Conservation (phyloP, 1,140 invertebrate species). For the Calephelis nemesis region DNA sequence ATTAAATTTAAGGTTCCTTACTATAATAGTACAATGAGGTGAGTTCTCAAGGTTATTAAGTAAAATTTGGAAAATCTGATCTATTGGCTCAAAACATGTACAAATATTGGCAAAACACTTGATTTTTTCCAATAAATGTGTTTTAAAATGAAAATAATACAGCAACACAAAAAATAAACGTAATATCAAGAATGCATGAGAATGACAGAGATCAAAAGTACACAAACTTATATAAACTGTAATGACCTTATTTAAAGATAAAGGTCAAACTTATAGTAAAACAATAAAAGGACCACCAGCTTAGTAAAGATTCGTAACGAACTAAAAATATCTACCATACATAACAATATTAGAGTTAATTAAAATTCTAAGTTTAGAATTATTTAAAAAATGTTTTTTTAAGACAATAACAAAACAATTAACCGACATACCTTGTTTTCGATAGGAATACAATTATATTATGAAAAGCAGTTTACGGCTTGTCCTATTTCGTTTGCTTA, state of each 20-base stretch:
- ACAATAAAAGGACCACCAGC: slow-evolving; percentile 21
- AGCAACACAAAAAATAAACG: not conserved
- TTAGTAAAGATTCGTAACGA: slow-evolving; percentile 9
- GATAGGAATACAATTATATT: not conserved
- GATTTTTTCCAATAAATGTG: too few species aligned
- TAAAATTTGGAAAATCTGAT: not conserved
- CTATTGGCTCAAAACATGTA: too few species aligned
- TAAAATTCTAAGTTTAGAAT: slow-evolving; percentile 10
- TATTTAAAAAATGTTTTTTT: not conserved
- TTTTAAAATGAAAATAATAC: not conserved
- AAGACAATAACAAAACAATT: not conserved
- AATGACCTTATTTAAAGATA: slow-evolving; percentile 57
- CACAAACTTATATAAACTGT: slow-evolving; percentile 64
- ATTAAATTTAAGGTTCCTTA: too few species aligned
- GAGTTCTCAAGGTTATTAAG: too few species aligned
- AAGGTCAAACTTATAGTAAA: slow-evolving; percentile 48
- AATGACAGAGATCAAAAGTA: slow-evolving; percentile 43
- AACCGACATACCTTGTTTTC: not conserved
- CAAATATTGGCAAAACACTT: too few species aligned
- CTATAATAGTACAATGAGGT: too few species aligned
- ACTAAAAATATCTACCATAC: slow-evolving; percentile 26
- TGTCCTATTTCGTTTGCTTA: not conserved
- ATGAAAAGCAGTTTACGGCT: not conserved
- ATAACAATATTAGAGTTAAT: slow-evolving; percentile 9
- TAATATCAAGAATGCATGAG: not conserved